Evolutionary conservation across 2,797 vertebrate genomes (phyloP), one percentile per base, ranked within the genome.

Genomic region (Meda fulgida): DNA sequence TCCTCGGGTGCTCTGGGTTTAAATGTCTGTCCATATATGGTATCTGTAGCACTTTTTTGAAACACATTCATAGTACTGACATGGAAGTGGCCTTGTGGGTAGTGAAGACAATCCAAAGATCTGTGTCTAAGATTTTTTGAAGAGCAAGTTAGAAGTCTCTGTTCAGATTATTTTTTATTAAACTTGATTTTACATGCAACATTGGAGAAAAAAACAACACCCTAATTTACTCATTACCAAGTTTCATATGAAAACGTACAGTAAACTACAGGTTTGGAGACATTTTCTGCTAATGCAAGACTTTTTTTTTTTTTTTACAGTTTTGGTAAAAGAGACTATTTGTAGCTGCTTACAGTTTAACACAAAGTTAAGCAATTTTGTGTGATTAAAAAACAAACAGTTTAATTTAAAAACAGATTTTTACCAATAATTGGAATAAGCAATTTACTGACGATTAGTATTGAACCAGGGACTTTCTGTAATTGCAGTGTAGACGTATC

Each of bases 1-100:
- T 89, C 85, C 85, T 84, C 43, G 85, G 70, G 76, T 88, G 89
- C 80, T 86, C 78, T 87, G 81, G 70, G 26, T 71, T 88, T 82
- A 46, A 88, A 78, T 71, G 63, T 86, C 55, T 78, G 60, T 78
- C 86, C 78, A 80, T 80, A 69, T 67, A 67, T 80, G 78, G 63
- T 48, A 34, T 34, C 63, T 23, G 29, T 80, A 36, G 78, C 29
- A 51, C 78, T 80, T 78, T 78, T 78, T 43, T 29, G 0, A 78
- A 63, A 63, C 7, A 4, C 70, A 34, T 84, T 84, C 38, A 40
- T 29, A 58, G 51, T 29, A 40, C 38, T 78, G 51, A 78, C 51
- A 78, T 78, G 75, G 26, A 58, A 69, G 75, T 46, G 73, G 73
- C 63, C n/a, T 58, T 69, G 48, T 69, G 82, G 63, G 73, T 31